Evolutionary conservation across 2,797 vertebrate genomes (phyloP).

Genomic region (Mormyrops boulengeri): DNA sequence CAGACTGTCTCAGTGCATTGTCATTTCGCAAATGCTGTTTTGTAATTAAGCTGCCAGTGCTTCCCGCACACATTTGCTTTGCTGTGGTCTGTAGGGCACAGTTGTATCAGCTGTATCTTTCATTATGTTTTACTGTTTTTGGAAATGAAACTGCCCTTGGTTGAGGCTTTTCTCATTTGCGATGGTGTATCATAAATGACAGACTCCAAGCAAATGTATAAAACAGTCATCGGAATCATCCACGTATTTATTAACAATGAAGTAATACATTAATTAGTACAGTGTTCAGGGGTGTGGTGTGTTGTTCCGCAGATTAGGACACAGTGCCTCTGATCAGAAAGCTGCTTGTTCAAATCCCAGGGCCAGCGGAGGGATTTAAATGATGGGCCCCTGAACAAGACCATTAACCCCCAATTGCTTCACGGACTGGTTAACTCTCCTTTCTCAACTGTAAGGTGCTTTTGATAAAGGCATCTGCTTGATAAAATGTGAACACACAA

Average conservation of each 20-base stretch:
- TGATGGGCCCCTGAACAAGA: background rate
- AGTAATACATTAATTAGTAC: background rate
- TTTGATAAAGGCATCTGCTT: too few relatives aligned
- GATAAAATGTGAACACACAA: background rate
- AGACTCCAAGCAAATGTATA: background rate
- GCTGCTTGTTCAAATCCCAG: background rate
- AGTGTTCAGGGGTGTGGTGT: background rate
- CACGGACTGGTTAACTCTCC: background rate
- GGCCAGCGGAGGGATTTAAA: background rate
- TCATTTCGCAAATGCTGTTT: background rate
- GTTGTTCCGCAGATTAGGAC: background rate
- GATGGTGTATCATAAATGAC: background rate
- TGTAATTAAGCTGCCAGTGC: background rate
- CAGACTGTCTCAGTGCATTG: background rate
- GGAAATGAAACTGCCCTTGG: background rate
- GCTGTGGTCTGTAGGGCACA: background rate
- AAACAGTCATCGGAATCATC: background rate
- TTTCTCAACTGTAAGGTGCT: too few relatives aligned
- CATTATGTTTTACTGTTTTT: background rate
- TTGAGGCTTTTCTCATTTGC: background rate
- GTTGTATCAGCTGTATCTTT: background rate
- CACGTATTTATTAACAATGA: background rate
- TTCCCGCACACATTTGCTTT: background rate
- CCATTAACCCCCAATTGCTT: too few relatives aligned
- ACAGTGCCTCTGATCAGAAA: background rate